phyloP scores from a whole-genome alignment of 2,797 vertebrate species.

The Discoglossus pictus region DNA sequence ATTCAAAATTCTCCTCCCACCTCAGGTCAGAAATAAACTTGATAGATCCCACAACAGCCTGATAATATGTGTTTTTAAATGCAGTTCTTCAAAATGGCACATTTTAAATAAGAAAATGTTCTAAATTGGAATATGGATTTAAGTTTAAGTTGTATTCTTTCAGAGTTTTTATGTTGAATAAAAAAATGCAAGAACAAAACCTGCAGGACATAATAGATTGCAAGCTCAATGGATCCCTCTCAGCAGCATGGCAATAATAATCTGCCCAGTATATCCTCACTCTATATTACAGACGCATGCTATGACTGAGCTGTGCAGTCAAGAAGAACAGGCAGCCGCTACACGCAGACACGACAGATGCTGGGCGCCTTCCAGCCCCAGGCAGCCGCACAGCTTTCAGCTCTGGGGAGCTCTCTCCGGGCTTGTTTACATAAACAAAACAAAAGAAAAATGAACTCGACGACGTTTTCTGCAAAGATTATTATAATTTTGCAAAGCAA shows the following conservation, averaged over 20 bases:
- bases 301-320: not conserved
- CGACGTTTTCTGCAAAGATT: slow-evolving; percentile 1
- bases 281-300: not conserved
- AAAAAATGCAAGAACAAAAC: no score
- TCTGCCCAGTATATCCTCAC: not conserved
- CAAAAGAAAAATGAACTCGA: slow-evolving; percentile 4
- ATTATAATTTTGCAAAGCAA: not conserved
- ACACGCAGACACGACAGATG: slow-evolving; percentile 18
- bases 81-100: no score
- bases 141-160: no score
- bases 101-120: no score
- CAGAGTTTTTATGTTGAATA: no score
- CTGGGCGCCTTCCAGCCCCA: slow-evolving; percentile 9
- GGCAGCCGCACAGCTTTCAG: not conserved
- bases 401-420: not conserved
- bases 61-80: no score
- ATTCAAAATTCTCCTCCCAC: no score
- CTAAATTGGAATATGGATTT: no score
- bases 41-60: no score
- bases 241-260: not conserved
- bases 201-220: not conserved
- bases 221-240: no score
- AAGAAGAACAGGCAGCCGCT: not conserved
- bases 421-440: slow-evolving; percentile 20
- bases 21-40: no score